These are phyloP conservation scores for Dicrostonyx torquatus DNA, from an alignment of 2,797 vertebrate genomes.

Conservation along the genomic window DNA sequence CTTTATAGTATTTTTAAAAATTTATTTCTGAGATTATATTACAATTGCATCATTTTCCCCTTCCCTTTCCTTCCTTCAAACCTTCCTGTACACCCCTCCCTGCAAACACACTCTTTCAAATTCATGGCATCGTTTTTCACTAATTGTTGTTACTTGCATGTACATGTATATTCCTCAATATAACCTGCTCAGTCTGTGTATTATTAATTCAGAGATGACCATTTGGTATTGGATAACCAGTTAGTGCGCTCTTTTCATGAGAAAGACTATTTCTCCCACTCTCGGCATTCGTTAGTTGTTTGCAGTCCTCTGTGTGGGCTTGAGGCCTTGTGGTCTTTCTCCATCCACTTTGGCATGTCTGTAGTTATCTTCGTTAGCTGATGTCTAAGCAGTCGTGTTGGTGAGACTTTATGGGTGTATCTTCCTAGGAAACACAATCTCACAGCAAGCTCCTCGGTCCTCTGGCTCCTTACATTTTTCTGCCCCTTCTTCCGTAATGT, in stretches of 20 bases:
- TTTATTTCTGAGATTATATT: not conserved
- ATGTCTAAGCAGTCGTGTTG: not conserved
- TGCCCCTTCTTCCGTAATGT: no score
- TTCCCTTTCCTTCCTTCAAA: not conserved
- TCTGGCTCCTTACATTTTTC: not conserved
- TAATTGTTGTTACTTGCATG: not conserved
- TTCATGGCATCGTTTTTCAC: not conserved
- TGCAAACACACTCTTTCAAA: not conserved
- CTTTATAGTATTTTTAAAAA: not conserved
- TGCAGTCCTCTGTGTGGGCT: not conserved
- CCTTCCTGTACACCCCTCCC: no score
- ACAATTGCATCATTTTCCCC: not conserved
- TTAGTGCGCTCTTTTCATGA: not conserved
- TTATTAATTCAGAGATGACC: not conserved
- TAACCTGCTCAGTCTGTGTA: not conserved
- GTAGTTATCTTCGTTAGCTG: not conserved
- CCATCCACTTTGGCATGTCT: no score
- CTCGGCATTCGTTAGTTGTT: not conserved
- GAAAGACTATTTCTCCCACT: not conserved
- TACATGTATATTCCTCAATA: not conserved
- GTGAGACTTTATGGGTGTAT: not conserved
- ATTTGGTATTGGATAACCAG: not conserved
- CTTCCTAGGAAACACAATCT: not conserved
- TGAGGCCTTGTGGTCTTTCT: not conserved
- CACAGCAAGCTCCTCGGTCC: not conserved